A percentile compares a stretch with the other conserved stretches of the same genome.
Conservation (phyloP, 2,888 invertebrate genomes). For the Thalpophila matura region DNA sequence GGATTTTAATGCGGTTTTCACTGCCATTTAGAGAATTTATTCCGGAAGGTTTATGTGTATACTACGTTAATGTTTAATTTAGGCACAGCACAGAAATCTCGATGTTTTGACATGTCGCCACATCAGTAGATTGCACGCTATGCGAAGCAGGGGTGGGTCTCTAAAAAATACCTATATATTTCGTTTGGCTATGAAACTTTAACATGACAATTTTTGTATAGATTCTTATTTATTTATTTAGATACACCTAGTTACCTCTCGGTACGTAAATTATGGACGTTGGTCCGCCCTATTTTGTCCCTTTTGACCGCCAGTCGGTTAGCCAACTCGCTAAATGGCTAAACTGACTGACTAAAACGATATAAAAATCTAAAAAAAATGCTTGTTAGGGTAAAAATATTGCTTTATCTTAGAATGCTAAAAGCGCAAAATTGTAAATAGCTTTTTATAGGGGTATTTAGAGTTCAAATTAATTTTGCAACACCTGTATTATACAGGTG, state of each 20-base stretch:
- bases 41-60: too few relatives aligned
- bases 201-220: constrained; percentile 41
- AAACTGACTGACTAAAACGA: neutral
- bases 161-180: neutral
- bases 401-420: constrained; percentile 7
- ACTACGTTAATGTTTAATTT: too few relatives aligned
- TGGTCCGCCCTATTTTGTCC: constrained; percentile 14
- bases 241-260: constrained; percentile 21
- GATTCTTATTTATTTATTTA: constrained; percentile 20
- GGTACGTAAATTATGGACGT: constrained; percentile 11
- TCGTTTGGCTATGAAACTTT: constrained; percentile 26
- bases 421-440: constrained; percentile 9
- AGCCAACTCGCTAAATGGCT: neutral
- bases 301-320: constrained; percentile 3
- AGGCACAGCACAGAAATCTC: too few relatives aligned
- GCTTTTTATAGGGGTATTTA: too few relatives aligned
- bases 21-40: too few relatives aligned
- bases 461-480: too few relatives aligned
- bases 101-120: too few relatives aligned
- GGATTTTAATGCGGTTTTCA: too few relatives aligned
- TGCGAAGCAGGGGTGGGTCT: too few relatives aligned
- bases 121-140: too few relatives aligned
- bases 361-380: neutral
- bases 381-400: neutral
- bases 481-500: too few relatives aligned